phyloP scores from a whole-genome alignment of 2,113 vertebrate species.

The Cygnus atratus region DNA sequence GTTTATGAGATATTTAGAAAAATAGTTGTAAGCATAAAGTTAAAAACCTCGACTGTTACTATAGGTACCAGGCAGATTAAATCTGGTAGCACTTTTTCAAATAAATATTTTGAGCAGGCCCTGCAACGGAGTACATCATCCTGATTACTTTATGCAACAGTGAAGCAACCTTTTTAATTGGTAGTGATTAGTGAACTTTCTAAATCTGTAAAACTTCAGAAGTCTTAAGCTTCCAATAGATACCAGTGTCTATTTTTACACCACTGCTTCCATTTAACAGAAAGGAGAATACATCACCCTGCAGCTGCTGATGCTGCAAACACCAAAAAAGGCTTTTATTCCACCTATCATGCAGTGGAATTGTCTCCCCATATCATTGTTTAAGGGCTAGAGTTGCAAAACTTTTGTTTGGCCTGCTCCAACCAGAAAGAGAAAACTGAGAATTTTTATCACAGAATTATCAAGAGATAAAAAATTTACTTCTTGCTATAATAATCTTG shows the following conservation, averaged over 20 bases:
- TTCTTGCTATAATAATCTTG: not conserved
- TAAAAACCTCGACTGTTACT: not conserved
- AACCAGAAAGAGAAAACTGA: not conserved
- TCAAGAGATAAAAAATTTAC: not conserved
- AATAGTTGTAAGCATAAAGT: not conserved
- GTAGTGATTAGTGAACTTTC: slow-evolving; percentile 48
- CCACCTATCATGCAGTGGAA: not conserved
- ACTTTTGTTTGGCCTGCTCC: not conserved
- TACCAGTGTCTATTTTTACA: slow-evolving; percentile 56
- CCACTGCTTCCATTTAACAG: slow-evolving; percentile 1
- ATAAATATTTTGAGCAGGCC: not conserved
- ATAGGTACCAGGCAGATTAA: not conserved
- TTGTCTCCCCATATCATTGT: not conserved
- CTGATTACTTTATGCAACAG: slow-evolving; percentile 34
- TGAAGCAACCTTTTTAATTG: slow-evolving; percentile 29
- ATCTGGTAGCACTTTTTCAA: not conserved
- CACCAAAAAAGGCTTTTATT: not conserved
- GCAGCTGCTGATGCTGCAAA: slow-evolving; percentile 2
- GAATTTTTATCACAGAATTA: not conserved
- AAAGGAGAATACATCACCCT: slow-evolving; percentile 1
- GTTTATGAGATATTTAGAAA: not conserved
- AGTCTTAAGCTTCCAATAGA: slow-evolving; percentile 37
- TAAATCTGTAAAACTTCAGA: slow-evolving; percentile 51
- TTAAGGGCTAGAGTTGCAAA: not conserved
- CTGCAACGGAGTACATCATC: not conserved